Percentiles rank a stretch among this genome's conserved stretches.
phyloP scores from a whole-genome alignment of 2,113 vertebrate species.

The Amblyornis subalaris region DNA sequence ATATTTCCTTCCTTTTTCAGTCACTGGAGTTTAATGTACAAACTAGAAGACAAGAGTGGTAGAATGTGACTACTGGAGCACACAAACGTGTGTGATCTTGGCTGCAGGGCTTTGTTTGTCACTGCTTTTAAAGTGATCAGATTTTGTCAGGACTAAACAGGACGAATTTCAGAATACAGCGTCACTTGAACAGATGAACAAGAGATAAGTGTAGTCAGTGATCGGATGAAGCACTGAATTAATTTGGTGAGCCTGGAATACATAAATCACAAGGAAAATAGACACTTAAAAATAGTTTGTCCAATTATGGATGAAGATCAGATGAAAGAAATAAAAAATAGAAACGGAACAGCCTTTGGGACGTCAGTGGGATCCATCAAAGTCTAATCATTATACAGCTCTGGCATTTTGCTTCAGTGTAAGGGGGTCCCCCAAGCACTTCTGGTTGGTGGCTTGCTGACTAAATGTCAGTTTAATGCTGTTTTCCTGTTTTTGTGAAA shows the following conservation, averaged over 20 bases:
- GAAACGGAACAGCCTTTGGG: slow-evolving; percentile 49
- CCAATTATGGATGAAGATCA: slow-evolving; percentile 39
- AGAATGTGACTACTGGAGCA: background rate
- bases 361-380: slow-evolving; percentile 49
- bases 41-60: background rate
- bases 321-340: slow-evolving; percentile 55
- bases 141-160: background rate
- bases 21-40: background rate
- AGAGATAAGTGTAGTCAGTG: background rate
- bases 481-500: slow-evolving; percentile 48
- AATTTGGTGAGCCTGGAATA: slow-evolving; percentile 11
- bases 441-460: slow-evolving; percentile 50
- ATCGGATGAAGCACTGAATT: background rate
- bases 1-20: background rate
- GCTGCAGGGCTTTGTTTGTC: background rate
- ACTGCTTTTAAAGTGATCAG: background rate
- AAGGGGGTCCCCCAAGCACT: slow-evolving; percentile 43
- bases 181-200: background rate
- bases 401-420: slow-evolving; percentile 60
- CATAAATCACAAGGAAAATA: slow-evolving; percentile 38
- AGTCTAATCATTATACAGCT: slow-evolving; percentile 50
- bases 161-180: background rate
- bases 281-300: slow-evolving; percentile 41
- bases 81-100: accelerated
- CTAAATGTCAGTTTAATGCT: slow-evolving; percentile 71